Evolutionary conservation across 1,140 invertebrate genomes (phyloP), one percentile per base, ranked within the genome.

Genomic region (Heliconius eleuchia): DNA sequence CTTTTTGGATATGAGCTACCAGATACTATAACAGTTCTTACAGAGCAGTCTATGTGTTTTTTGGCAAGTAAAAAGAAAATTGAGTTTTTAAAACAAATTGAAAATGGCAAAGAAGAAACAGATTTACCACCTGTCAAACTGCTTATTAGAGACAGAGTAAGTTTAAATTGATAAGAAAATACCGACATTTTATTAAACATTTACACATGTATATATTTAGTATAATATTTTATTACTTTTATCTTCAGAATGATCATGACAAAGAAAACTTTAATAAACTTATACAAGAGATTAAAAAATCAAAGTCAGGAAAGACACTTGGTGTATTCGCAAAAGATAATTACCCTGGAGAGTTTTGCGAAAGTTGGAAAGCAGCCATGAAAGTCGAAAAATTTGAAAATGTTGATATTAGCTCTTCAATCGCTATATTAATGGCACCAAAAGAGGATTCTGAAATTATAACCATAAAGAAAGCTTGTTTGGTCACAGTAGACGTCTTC

Each of bases 31-130:
- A 98, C 99, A 94, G 97, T 99, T 1, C 95, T 99, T 77, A 97
- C 98, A 79, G 96, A 99, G 83, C 96, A 97, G 37, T 96, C 95
- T 27, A 97, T 99, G 75, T 96, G 97, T 89, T 98, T 99, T 87
- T 95, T 99, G 37, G 98, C 99, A 1, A 99, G 98, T 89, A 99
- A 99, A 91, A 99, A 99, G 94, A 99, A 99, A 94, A 98, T 99
- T 78, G 99, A 99, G 84, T 99, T 99, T 94, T 95, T 99, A 11
- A 96, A 98, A 84, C 97, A 98, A 87, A 96, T 99, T n/a, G 98
- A 99, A 89, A 97, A 96, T 85, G 96, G 96, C 16, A 99, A 98
- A 92, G 97, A 98, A 82, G 98, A 99, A 87, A 95, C 96, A 81
- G 96, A 96, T 74, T 94, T 99, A 66, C 98, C 99, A 34, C 95